A percentile compares a stretch with the other conserved stretches of the same genome.
These are phyloP conservation scores for Phallusia fumigata DNA, from an alignment of 23 tunicate species.

Conservation along the genomic window DNA sequence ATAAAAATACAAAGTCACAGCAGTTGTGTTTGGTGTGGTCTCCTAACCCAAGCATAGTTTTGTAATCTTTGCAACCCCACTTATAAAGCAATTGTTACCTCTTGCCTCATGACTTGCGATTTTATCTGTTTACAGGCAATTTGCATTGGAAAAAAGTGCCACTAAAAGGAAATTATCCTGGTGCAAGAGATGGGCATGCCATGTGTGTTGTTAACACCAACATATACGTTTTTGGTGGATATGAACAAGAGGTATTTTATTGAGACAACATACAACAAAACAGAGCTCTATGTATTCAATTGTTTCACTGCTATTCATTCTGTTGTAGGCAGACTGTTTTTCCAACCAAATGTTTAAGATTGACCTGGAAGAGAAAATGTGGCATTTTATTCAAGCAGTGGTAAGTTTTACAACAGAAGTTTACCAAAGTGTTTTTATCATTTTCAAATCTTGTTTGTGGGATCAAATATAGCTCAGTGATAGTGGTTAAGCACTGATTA, in stretches of 20 bases:
- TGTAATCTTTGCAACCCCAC: too few species aligned
- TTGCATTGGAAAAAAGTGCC: conserved; percentile 21
- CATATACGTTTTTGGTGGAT: conserved; percentile 73
- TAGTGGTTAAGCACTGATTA: too few species aligned
- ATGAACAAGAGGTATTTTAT: conserved; percentile 46
- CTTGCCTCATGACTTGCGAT: neutral
- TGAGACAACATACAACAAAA: neutral
- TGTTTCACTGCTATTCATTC: neutral
- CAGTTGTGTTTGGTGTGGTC: too few species aligned
- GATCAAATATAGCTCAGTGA: too few species aligned
- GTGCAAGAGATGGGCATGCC: conserved; percentile 73
- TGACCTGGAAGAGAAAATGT: conserved; percentile 7
- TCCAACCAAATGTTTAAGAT: conserved; percentile 41
- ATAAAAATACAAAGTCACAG: too few species aligned
- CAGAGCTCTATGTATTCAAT: neutral
- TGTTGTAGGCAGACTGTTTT: conserved; percentile 28
- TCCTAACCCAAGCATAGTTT: neutral
- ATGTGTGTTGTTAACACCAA: conserved; percentile 60
- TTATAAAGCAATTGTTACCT: too few species aligned
- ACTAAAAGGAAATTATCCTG: conserved; percentile 21
- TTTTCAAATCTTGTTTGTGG: too few species aligned
- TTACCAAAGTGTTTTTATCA: too few species aligned
- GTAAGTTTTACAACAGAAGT: too few species aligned
- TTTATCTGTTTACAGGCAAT: neutral
- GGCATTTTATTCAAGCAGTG: neutral